Base-by-base conservation (phyloP, 2,888 invertebrate species). In the Limenitis arthemis region DNA sequence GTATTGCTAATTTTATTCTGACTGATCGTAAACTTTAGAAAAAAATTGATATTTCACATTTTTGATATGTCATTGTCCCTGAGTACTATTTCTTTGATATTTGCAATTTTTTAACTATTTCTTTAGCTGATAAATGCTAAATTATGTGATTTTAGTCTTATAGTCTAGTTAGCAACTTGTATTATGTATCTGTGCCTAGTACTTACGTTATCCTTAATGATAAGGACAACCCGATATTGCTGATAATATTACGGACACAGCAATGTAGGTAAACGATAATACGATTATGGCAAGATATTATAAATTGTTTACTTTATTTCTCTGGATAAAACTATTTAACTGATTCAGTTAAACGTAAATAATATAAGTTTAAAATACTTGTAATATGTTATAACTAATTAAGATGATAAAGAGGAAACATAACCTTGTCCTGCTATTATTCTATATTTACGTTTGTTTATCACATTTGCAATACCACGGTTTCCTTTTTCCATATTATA, bases 401-500 rank as follows among this genome's bases (percentile, higher is more conserved):
- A 5, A 0, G 38, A n/a, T 5, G 28, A 32, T 47, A n/a, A 44
- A 39, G 34, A 52, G 20, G 20, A 50, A 46, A 52, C 36, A 40
- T 52, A 42, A 53, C 50, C 50, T 54, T 56, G 48, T n/a, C 8
- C 33, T 4, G 33, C n/a, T 56, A 54, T 43, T 32, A 12, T 31
- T 56, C 44, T 50, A 29, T 11, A 8, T 48, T 44, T 34, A 12
- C 8, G 8, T 39, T 33, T 11, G 37, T 37, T 11, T 37, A 38
- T 32, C 28, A n/a, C 20, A 54, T 59, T 55, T 54, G 54, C 53
- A 49, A 43, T 51, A 60, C 67, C 63, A 61, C 64, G 53, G 57
- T 63, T 67, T 69, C 71, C 69, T 63, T 67, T 69, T 69, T 69
- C 59, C 70, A 66, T 60, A 52, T 54, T 62, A 47, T 43, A 40